These are phyloP conservation scores for Myotis planiceps DNA, from an alignment of 2,797 vertebrate species.

Conservation along the genomic window DNA sequence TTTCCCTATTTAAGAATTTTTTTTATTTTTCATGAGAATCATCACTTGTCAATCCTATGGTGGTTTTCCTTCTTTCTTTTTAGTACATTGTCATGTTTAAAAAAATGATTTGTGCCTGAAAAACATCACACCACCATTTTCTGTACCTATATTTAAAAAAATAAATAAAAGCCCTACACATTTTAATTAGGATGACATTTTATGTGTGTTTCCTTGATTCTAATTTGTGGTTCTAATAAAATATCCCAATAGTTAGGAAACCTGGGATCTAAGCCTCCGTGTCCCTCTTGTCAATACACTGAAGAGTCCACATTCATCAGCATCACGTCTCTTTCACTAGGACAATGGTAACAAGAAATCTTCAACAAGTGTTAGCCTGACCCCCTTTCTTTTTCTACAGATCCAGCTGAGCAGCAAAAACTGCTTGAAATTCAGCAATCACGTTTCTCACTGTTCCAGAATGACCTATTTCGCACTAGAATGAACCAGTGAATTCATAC, in stretches of 20 bases:
- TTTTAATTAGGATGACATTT: constrained; percentile 37
- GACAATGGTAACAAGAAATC: constrained; percentile 87
- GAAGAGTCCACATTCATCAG: constrained; percentile 80
- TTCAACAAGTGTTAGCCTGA: constrained; percentile 83
- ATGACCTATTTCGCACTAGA: constrained; percentile 92
- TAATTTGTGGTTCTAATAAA: constrained; percentile 38
- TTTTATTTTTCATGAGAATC: constrained; percentile 11
- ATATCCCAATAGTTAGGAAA: background rate
- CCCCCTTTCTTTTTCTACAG: constrained; percentile 88
- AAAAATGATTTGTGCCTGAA: background rate
- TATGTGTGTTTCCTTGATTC: constrained; percentile 16
- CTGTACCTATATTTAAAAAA: background rate
- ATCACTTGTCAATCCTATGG: background rate
- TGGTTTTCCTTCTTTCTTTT: background rate
- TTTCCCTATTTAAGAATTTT: constrained; percentile 22
- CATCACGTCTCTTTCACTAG: constrained; percentile 85
- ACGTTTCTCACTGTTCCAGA: constrained; percentile 90
- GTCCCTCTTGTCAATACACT: background rate
- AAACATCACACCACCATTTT: background rate
- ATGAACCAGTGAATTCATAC: constrained; percentile 92
- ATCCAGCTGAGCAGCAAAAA: constrained; percentile 86
- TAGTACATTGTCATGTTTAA: background rate
- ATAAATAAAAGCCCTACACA: background rate
- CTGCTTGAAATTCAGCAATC: constrained; percentile 91
- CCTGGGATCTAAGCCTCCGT: background rate